Evolutionary conservation across 2,113 vertebrate species (phyloP).

Genomic region (Otus sunia): DNA sequence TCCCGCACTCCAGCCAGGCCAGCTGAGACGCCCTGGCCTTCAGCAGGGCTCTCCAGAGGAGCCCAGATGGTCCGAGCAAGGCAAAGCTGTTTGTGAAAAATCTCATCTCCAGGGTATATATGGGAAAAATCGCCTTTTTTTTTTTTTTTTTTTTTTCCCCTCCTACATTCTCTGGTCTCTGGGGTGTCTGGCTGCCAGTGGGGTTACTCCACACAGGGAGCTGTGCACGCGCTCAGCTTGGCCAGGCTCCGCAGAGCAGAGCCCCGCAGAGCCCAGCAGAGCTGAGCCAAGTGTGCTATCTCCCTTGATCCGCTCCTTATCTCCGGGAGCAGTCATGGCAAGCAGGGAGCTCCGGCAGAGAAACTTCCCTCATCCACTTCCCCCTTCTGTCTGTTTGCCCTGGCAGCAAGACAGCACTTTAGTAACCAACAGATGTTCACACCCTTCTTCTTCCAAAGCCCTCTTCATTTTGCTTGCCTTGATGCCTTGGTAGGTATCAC

Average conservation of each 20-base stretch:
- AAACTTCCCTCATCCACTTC: conserved; percentile 36
- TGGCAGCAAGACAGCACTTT: not conserved
- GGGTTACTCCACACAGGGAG: not conserved
- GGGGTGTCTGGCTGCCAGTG: not conserved
- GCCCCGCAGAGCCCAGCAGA: not conserved
- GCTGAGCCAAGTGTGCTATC: not conserved
- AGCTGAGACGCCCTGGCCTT: not conserved
- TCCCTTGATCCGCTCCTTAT: conserved; percentile 9
- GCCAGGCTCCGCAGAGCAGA: not conserved
- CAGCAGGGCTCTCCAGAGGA: not conserved
- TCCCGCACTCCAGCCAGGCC: not conserved
- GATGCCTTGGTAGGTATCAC: not conserved
- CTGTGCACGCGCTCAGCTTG: not conserved
- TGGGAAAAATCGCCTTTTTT: not conserved
- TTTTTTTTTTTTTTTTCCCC: no score
- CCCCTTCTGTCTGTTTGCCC: conserved; percentile 45
- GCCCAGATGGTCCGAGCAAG: not conserved
- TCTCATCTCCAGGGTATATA: not conserved
- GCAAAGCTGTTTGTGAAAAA: not conserved
- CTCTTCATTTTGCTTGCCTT: not conserved
- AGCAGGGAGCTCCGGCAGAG: not conserved
- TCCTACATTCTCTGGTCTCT: not conserved
- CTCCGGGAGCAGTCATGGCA: not conserved
- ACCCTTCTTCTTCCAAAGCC: not conserved
- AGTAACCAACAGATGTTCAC: not conserved